A percentile compares a stretch with the other conserved stretches of the same genome.
phyloP scores from a whole-genome alignment of 1,140 invertebrate genomes.

The Trypoxylus dichotomus region DNA sequence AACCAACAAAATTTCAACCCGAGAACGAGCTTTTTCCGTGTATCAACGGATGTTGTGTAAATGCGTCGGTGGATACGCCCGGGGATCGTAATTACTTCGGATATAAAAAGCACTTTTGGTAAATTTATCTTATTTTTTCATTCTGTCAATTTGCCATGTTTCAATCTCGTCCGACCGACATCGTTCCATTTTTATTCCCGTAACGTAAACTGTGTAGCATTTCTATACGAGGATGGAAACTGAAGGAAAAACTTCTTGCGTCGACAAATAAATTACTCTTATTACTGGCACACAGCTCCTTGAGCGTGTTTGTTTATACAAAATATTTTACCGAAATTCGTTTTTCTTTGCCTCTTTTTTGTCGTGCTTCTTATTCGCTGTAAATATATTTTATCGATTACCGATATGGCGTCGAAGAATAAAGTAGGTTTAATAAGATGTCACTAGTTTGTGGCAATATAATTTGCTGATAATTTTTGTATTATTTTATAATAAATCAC shows the following conservation, averaged over 20 bases:
- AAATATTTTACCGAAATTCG: constrained; percentile 5
- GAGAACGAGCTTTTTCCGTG: not conserved
- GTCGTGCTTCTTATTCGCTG: not conserved
- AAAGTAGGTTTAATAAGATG: too few species aligned
- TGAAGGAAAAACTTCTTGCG: constrained; percentile 14
- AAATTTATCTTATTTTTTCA: constrained; percentile 26
- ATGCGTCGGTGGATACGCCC: constrained; percentile 6
- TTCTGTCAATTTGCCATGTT: constrained; percentile 25
- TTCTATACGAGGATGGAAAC: constrained; percentile 9
- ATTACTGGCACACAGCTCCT: not conserved
- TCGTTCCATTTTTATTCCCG: constrained; percentile 13
- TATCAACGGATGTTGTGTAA: constrained; percentile 7
- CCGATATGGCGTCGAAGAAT: too few species aligned
- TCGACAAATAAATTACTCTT: constrained; percentile 23
- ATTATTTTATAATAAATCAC: too few species aligned
- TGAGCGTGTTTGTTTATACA: not conserved
- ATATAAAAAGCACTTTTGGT: constrained; percentile 22
- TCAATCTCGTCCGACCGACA: constrained; percentile 17
- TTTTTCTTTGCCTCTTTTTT: not conserved
- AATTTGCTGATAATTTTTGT: too few species aligned
- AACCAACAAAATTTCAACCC: not conserved
- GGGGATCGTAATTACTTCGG: constrained; percentile 14
- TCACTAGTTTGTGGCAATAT: too few species aligned
- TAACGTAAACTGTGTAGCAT: not conserved
- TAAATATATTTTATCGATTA: too few species aligned